phyloP scores from a whole-genome alignment of 2,797 vertebrate species.

The Lophura swinhoii region DNA sequence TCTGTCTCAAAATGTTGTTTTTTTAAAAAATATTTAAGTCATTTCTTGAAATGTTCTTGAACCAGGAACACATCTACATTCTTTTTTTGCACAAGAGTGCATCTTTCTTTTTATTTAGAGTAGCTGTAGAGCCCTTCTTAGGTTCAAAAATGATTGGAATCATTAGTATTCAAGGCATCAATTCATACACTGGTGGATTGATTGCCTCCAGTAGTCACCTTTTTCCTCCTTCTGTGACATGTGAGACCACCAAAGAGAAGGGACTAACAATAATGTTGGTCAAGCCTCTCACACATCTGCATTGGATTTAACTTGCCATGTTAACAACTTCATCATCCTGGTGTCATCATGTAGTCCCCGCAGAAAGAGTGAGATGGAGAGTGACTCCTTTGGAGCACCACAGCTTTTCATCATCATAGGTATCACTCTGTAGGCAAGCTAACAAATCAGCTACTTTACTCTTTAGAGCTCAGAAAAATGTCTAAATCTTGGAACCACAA shows the following conservation, averaged over 20 bases:
- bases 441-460: background rate
- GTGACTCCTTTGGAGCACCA: background rate
- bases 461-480: background rate
- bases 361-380: background rate
- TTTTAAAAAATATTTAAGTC: background rate
- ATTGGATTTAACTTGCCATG: background rate
- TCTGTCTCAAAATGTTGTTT: background rate
- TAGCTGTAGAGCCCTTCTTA: background rate
- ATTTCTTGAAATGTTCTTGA: constrained; percentile 18
- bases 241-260: background rate
- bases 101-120: background rate
- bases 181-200: background rate
- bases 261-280: background rate
- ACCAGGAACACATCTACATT: background rate
- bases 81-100: background rate
- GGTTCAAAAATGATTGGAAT: background rate
- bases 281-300: background rate
- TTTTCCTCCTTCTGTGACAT: fast-evolving
- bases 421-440: background rate
- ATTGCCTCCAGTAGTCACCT: background rate
- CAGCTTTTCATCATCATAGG: background rate
- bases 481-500: background rate
- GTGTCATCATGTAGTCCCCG: background rate
- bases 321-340: background rate
- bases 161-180: background rate